These are phyloP conservation scores for Chaitophorus viminalis DNA, from an alignment of 2,888 invertebrate species.

Conservation along the genomic window DNA sequence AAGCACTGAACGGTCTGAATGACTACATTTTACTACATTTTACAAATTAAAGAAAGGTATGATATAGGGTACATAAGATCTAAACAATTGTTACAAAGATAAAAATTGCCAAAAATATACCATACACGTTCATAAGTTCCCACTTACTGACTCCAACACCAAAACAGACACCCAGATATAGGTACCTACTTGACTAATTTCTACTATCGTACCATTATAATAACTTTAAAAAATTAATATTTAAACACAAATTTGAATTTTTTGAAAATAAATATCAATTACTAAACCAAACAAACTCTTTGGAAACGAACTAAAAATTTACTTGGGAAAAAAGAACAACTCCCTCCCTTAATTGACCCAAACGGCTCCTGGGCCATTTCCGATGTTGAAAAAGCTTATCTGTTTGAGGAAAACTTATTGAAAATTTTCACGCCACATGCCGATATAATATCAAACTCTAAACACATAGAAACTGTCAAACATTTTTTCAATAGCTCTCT, in stretches of 20 bases:
- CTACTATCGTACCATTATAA: neutral
- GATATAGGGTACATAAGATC: no score
- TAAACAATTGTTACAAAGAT: no score
- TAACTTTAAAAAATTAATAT: neutral
- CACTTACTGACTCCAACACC: constrained; percentile 33
- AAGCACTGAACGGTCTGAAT: no score
- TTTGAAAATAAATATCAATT: constrained; percentile 13
- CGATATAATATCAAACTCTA: constrained; percentile 17
- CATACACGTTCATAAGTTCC: constrained; percentile 16
- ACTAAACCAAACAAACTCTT: constrained; percentile 8
- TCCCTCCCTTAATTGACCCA: neutral
- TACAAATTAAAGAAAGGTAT: no score
- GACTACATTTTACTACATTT: no score
- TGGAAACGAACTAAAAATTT: neutral
- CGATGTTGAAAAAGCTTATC: neutral
- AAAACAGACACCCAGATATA: constrained; percentile 33
- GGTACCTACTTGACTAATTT: constrained; percentile 41
- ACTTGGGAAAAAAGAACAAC: constrained; percentile 11
- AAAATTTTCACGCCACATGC: constrained; percentile 16
- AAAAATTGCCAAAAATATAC: constrained; percentile 5
- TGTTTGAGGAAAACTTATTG: neutral
- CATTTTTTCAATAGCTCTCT: constrained; percentile 4
- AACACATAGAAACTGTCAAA: neutral
- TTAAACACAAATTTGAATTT: constrained; percentile 8
- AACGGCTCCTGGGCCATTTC: constrained; percentile 1